Percentiles rank a stretch among this genome's conserved stretches.
phyloP scores from a whole-genome alignment of 35 echinoderm and acorn worm genomes.

The Nesometra sesokonis region DNA sequence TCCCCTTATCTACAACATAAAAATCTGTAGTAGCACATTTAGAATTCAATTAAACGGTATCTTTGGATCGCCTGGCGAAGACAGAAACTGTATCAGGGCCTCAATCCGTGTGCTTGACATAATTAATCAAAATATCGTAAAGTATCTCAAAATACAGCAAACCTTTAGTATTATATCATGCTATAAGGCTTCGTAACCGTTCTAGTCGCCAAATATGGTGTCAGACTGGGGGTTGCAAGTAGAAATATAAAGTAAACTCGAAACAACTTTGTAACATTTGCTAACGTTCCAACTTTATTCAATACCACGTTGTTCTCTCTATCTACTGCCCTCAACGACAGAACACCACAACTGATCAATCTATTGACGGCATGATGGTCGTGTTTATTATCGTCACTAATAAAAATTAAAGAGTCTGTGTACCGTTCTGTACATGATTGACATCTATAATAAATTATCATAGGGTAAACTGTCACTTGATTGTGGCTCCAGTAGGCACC shows the following conservation, averaged over 20 bases:
- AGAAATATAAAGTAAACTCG: no score
- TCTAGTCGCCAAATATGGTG: no score
- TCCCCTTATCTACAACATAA: neutral
- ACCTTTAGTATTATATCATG: no score
- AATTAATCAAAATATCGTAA: no score
- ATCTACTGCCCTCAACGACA: no score
- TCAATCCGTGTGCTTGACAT: neutral
- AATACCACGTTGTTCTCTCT: no score
- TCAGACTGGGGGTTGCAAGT: no score
- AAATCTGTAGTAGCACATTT: neutral
- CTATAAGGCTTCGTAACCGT: no score
- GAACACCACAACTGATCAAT: no score
- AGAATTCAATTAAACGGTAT: neutral
- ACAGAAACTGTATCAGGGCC: neutral
- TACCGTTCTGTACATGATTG: neutral
- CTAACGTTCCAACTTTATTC: no score
- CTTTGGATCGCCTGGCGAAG: neutral
- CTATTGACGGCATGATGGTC: conserved; percentile 29
- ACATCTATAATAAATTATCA: neutral
- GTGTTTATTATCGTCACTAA: conserved; percentile 26
- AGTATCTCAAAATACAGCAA: no score
- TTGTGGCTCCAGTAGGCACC: conserved; percentile 15
- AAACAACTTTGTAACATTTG: no score
- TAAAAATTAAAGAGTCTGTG: conserved; percentile 24
- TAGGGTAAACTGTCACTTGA: conserved; percentile 3